Percentiles rank a stretch among this genome's conserved stretches.
phyloP scores from a whole-genome alignment of 2,888 invertebrate genomes.

The Escarpia spicata region DNA sequence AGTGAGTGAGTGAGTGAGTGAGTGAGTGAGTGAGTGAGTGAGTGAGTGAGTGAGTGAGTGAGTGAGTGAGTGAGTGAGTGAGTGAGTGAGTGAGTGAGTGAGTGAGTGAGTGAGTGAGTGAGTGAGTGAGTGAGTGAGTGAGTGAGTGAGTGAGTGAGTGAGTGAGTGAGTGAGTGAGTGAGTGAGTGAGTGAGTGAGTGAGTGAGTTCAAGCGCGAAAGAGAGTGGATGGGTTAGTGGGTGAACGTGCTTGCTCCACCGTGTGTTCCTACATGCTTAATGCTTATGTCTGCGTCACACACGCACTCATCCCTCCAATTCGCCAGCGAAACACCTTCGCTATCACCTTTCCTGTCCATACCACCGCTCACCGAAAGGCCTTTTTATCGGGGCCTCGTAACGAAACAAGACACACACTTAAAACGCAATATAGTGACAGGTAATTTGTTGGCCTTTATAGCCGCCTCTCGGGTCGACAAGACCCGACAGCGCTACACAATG shows the following conservation, averaged over 20 bases:
- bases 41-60: conserved; percentile 22
- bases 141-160: neutral
- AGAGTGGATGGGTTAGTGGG: neutral
- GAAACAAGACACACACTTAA: neutral
- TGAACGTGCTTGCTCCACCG: neutral
- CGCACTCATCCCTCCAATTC: neutral
- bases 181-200: neutral
- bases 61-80: conserved; percentile 29
- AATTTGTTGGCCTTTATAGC: neutral
- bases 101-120: conserved; percentile 23
- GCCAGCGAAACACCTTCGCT: neutral
- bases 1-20: neutral
- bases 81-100: conserved; percentile 8
- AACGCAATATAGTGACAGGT: conserved; percentile 11
- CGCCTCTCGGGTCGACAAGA: neutral
- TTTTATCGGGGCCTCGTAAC: neutral
- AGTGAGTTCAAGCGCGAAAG: too few relatives aligned
- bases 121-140: neutral
- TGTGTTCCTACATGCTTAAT: neutral
- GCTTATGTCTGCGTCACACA: neutral
- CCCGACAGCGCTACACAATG: neutral
- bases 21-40: conserved; percentile 19
- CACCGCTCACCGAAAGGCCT: neutral
- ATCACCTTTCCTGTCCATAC: neutral
- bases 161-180: neutral